Conservation (phyloP, 2,888 invertebrate genomes). For the Caenorhabditis virilis region DNA sequence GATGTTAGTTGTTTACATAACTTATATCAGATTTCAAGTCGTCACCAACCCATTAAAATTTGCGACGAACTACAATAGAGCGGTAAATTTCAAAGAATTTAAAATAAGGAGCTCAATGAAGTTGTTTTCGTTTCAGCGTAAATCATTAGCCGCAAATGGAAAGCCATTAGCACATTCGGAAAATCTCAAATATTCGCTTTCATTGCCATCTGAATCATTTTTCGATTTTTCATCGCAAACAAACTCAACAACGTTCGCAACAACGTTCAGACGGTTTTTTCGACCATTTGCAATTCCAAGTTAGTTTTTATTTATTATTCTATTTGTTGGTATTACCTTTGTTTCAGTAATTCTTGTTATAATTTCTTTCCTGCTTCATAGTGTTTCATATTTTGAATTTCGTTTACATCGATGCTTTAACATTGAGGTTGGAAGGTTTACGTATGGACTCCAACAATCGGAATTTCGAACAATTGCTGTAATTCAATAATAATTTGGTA, state of each 20-base stretch:
- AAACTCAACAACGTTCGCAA: slow-evolving; percentile 10
- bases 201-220: slow-evolving; percentile 12
- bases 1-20: slow-evolving; percentile 35
- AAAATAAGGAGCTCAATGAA: too few relatives aligned
- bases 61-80: slow-evolving; percentile 22
- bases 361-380: slow-evolving; percentile 16
- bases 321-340: slow-evolving; percentile 1
- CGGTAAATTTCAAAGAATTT: slow-evolving; percentile 6
- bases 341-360: slow-evolving; percentile 18
- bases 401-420: not conserved
- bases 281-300: slow-evolving; percentile 25
- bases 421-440: not conserved
- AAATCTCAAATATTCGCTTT: not conserved
- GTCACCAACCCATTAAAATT: slow-evolving; percentile 35
- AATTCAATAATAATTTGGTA: not conserved
- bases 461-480: not conserved
- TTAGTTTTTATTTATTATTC: slow-evolving; percentile 1
- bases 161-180: not conserved
- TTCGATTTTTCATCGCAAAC: slow-evolving; percentile 21
- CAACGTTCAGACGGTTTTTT: slow-evolving; percentile 15
- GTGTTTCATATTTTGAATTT: slow-evolving; percentile 27
- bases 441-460: not conserved
- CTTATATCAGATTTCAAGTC: slow-evolving; percentile 29
- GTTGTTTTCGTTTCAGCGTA: slow-evolving; percentile 4
- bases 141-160: slow-evolving; percentile 13